phyloP scores from a whole-genome alignment of 2,888 invertebrate genomes.

The Pemphredon lugubris region DNA sequence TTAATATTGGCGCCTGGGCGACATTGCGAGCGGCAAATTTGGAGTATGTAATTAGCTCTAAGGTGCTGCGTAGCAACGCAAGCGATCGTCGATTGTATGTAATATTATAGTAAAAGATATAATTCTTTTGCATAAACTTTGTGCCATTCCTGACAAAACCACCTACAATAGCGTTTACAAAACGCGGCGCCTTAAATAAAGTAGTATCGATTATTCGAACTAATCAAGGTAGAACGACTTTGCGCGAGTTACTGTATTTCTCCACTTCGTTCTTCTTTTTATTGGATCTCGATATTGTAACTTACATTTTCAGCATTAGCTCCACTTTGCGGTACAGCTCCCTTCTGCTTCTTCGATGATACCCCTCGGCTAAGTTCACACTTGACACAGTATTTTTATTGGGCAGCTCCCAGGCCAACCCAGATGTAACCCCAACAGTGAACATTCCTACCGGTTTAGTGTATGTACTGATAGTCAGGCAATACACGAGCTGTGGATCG shows the following conservation, averaged over 20 bases:
- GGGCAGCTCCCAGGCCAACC: constrained; percentile 89
- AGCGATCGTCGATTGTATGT: too few relatives aligned
- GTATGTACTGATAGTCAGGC: constrained; percentile 83
- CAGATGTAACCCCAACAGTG: constrained; percentile 88
- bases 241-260: neutral
- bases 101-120: too few relatives aligned
- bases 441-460: constrained; percentile 84
- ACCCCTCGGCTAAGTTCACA: constrained; percentile 80
- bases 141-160: too few relatives aligned
- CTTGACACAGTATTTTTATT: constrained; percentile 82
- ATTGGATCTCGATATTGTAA: constrained; percentile 52
- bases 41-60: too few relatives aligned
- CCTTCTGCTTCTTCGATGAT: constrained; percentile 84
- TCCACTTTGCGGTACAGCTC: constrained; percentile 85
- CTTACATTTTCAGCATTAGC: constrained; percentile 85
- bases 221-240: neutral
- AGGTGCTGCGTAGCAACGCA: too few relatives aligned
- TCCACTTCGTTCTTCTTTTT: neutral
- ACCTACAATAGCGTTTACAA: too few relatives aligned
- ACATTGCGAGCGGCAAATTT: too few relatives aligned
- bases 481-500: constrained; percentile 83
- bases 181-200: too few relatives aligned
- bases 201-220: neutral
- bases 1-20: too few relatives aligned
- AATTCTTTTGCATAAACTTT: too few relatives aligned